Evolutionary conservation across 2,888 invertebrate genomes (phyloP), one percentile per base, ranked within the genome.

Genomic region (Crioceris asparagi): DNA sequence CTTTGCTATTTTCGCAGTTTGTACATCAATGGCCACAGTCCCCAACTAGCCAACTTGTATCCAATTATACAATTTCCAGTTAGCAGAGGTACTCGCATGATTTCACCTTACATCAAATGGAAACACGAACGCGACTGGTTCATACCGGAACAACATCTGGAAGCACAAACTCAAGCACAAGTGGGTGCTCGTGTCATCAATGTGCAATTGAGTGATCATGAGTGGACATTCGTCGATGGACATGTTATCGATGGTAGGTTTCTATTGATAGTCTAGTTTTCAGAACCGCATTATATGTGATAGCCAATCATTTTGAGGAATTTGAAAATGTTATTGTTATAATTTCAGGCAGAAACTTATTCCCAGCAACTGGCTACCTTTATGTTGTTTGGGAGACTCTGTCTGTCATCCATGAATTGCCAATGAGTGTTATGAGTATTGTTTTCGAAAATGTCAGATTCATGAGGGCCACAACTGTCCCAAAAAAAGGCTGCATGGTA

Each of bases 71-170:
- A 73, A 27, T 88, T 77, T 62, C 94, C 94, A 0, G 93, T 94
- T 1, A 82, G 88, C 0, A 72, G 81, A 29, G 56, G 54, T 4
- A 58, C 58, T n/a, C 50, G 50, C 16, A 56, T 55, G 55, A 54
- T 58, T n/a, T 74, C 86, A 0, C 81, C 88, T 3, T 66, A 83
- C 2, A 74, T 94, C n/a, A 75, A 75, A 45, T 94, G 93, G 92
- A 84, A 93, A 49, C 92, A 94, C 53, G 71, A 74, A 12, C 76
- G 78, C 41, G 76, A 81, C 41, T 84, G 83, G 81, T 69, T 75
- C 49, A 79, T 83, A 1, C 76, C 48, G 14, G 25, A 34, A 5
- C 51, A 52, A 26, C 36, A 44, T 18, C 4, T 39, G 6, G 31
- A 41, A 4, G 35, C 35, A 3, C 31, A 15, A 14, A 32, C 16